phyloP scores from a whole-genome alignment of 2,888 invertebrate genomes.

The Alviniconcha strummeri region DNA sequence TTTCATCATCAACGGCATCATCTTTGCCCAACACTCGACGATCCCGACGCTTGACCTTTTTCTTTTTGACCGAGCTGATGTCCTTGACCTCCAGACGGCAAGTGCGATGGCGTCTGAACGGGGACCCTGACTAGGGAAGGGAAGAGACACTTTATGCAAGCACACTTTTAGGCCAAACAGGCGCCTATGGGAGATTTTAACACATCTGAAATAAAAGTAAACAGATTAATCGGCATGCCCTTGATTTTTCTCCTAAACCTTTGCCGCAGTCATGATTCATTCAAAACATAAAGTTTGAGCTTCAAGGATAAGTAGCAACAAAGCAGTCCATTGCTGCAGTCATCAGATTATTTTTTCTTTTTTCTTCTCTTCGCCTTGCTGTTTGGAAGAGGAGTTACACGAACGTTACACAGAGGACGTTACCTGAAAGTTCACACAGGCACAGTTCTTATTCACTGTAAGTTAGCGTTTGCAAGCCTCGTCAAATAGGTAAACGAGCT shows the following conservation, averaged over 20 bases:
- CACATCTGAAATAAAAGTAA: not conserved
- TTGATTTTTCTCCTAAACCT: conserved; percentile 59
- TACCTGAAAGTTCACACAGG: no score
- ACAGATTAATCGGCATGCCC: not conserved
- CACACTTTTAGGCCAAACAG: not conserved
- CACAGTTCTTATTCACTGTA: no score
- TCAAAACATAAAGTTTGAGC: not conserved
- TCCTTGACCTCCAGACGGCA: conserved; percentile 52
- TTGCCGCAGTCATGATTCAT: conserved; percentile 20
- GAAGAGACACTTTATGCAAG: conserved; percentile 4
- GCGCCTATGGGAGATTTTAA: not conserved
- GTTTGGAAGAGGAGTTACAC: no score
- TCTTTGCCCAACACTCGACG: conserved; percentile 7
- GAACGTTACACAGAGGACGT: no score
- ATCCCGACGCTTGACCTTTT: conserved; percentile 31
- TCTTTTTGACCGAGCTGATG: conserved; percentile 42
- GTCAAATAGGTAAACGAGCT: not conserved
- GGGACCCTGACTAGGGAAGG: conserved; percentile 33
- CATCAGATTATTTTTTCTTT: not conserved
- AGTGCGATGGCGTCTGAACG: conserved; percentile 45
- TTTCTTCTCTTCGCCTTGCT: no score
- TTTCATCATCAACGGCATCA: conserved; percentile 1
- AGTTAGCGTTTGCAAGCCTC: no score
- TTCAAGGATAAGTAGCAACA: conserved; percentile 6
- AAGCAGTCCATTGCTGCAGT: conserved; percentile 25